Conservation (phyloP, 2,797 vertebrate genomes). For the Phoxinus dragarum region DNA sequence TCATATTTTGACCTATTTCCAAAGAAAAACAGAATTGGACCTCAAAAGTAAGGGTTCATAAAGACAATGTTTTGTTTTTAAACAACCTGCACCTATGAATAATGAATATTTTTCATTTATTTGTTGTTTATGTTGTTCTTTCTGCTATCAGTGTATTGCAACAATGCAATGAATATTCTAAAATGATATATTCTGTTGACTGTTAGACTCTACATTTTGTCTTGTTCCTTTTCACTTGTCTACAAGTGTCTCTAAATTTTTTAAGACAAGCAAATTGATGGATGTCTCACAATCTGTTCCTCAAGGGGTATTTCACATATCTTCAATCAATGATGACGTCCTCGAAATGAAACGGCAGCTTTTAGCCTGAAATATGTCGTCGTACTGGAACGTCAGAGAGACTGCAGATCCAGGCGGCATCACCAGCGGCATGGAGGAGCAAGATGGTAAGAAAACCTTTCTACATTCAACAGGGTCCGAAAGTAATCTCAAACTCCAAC, state of each 20-base stretch:
- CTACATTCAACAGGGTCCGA: neutral
- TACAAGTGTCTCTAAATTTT: neutral
- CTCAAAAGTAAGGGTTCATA: neutral
- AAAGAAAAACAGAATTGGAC: neutral
- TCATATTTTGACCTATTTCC: neutral
- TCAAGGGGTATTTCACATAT: neutral
- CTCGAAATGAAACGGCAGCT: neutral
- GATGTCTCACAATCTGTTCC: neutral
- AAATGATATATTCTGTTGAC: neutral
- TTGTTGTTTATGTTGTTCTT: neutral
- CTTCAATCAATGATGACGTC: neutral
- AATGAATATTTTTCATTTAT: accelerated
- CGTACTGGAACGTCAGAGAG: conserved; percentile 88
- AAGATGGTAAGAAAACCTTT: conserved; percentile 75
- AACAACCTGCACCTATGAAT: neutral
- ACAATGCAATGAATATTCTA: neutral
- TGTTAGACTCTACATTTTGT: neutral
- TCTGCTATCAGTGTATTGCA: neutral
- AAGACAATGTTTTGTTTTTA: neutral
- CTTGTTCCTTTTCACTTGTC: neutral
- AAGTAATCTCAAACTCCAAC: neutral
- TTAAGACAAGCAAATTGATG: neutral
- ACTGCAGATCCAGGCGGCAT: conserved; percentile 73
- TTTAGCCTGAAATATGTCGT: conserved; percentile 80
- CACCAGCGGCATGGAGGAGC: conserved; percentile 76